A percentile compares a stretch with the other conserved stretches of the same genome.
Conservation (phyloP, 2,113 vertebrate genomes). For the Nettapus auritus region DNA sequence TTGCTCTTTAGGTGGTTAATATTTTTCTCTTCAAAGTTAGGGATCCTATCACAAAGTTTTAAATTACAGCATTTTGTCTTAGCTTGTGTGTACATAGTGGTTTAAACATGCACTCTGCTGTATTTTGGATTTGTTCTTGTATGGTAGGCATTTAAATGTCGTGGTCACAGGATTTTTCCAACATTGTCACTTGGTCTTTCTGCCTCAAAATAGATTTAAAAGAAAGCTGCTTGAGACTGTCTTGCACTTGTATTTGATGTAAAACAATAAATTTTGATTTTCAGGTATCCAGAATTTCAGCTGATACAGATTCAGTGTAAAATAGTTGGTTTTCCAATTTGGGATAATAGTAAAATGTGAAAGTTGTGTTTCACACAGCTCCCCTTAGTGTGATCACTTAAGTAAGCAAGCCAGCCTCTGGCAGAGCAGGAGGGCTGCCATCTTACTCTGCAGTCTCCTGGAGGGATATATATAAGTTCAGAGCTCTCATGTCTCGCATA, state of each 20-base stretch:
- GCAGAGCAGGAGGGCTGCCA: neutral
- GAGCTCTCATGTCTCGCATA: neutral
- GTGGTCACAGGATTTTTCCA: neutral
- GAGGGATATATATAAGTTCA: fast-evolving
- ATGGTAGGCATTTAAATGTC: neutral
- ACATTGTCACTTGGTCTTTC: neutral
- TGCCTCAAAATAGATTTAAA: neutral
- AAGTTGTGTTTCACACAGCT: neutral
- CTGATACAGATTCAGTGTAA: neutral
- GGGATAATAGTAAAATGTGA: neutral
- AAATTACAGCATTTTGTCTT: neutral
- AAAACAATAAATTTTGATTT: neutral
- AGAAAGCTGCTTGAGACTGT: neutral
- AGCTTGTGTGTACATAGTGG: neutral
- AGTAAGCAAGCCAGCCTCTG: neutral
- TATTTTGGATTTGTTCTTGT: neutral
- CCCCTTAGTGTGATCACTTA: neutral
- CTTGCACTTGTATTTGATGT: neutral
- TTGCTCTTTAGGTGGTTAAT: neutral
- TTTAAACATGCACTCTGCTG: neutral
- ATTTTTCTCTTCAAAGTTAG: neutral
- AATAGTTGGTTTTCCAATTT: neutral
- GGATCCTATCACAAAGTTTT: neutral
- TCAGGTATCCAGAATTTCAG: neutral
- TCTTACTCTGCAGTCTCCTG: neutral